phyloP scores from a whole-genome alignment of 2,113 vertebrate genomes.

The Tursiops truncatus region DNA sequence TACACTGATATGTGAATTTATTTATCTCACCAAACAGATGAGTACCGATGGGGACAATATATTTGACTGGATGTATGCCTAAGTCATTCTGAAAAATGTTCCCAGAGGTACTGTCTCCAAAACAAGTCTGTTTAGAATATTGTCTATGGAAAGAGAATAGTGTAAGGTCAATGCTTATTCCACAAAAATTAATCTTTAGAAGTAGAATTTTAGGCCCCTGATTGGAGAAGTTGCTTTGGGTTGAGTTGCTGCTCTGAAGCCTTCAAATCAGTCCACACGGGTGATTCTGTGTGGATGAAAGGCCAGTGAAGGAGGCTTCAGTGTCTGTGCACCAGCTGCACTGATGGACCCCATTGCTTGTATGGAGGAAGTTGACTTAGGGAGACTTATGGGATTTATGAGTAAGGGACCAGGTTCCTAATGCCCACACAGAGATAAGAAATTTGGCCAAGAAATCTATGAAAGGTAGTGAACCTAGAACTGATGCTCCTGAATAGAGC shows the following conservation, averaged over 20 bases:
- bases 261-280: not conserved
- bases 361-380: not conserved
- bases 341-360: not conserved
- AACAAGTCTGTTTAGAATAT: not conserved
- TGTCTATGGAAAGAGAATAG: not conserved
- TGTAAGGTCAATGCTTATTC: not conserved
- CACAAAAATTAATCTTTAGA: not conserved
- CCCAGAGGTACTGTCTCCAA: not conserved
- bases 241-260: not conserved
- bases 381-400: not conserved
- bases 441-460: not conserved
- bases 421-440: not conserved
- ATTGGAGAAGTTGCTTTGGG: not conserved
- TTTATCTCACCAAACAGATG: slow-evolving; percentile 16
- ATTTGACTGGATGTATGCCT: slow-evolving; percentile 18
- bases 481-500: not conserved
- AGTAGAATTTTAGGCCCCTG: not conserved
- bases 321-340: not conserved
- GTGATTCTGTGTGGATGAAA: not conserved
- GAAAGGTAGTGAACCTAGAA: not conserved
- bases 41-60: not conserved
- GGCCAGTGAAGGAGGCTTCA: not conserved
- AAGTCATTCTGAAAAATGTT: slow-evolving; percentile 3
- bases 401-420: not conserved
- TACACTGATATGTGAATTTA: not conserved